phyloP scores from a whole-genome alignment of 1,140 invertebrate genomes.

The Sipha flava region DNA sequence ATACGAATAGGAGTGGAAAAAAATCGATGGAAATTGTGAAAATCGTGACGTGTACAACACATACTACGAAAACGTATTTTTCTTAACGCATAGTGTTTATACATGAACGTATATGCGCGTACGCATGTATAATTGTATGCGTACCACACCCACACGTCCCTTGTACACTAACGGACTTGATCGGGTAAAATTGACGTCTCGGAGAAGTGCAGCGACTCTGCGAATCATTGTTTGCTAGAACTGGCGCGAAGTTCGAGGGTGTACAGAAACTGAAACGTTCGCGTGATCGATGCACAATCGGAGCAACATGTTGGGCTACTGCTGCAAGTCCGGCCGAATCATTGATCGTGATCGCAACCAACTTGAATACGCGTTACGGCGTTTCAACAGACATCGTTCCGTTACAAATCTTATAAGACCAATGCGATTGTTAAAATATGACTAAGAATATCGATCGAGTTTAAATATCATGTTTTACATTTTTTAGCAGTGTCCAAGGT shows the following conservation, averaged over 20 bases:
- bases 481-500: too few species aligned
- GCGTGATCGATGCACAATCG: background rate
- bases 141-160: background rate
- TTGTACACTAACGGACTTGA: background rate
- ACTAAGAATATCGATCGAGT: too few species aligned
- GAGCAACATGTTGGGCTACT: background rate
- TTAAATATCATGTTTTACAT: too few species aligned
- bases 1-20: background rate
- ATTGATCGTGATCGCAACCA: background rate
- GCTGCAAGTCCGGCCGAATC: background rate
- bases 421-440: too few species aligned
- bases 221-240: background rate
- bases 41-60: slow-evolving; percentile 18
- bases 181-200: background rate
- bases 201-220: background rate
- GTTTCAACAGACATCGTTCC: background rate
- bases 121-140: background rate
- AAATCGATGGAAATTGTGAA: background rate
- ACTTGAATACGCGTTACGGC: background rate
- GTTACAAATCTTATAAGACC: too few species aligned
- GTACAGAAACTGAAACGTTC: background rate
- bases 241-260: background rate
- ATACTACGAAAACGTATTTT: background rate
- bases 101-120: background rate
- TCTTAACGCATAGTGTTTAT: background rate